Conservation (phyloP, 1,140 invertebrate genomes). For the Lerema accius region DNA sequence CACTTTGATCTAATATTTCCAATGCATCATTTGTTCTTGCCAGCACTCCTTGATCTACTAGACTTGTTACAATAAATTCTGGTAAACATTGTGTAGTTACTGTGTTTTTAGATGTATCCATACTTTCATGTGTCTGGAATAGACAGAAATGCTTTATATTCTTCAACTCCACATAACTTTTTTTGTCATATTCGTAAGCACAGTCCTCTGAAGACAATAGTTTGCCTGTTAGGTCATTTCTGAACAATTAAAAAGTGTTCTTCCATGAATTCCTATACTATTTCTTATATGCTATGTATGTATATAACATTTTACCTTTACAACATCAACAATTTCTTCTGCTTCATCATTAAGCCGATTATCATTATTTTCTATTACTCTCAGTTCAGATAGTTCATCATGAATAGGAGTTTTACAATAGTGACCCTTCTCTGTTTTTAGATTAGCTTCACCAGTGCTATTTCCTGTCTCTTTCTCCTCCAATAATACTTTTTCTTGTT, state of each 20-base stretch:
- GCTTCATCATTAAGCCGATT: neutral
- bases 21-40: neutral
- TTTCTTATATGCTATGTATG: too few species aligned
- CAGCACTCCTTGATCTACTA: slow-evolving; percentile 16
- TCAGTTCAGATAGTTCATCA: neutral
- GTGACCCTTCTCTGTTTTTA: neutral
- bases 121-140: neutral
- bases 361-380: neutral
- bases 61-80: neutral
- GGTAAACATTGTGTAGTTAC: slow-evolving; percentile 7
- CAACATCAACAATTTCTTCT: neutral
- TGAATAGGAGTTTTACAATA: neutral
- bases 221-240: too few species aligned
- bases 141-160: too few species aligned
- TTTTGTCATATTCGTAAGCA: too few species aligned
- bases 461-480: neutral
- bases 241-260: too few species aligned
- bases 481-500: neutral
- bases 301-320: neutral
- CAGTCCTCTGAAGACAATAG: too few species aligned
- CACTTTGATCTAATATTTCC: slow-evolving; percentile 2
- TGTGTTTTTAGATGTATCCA: neutral
- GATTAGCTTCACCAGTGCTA: neutral
- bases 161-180: too few species aligned
- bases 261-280: too few species aligned